Percentiles rank a stretch among this genome's conserved stretches.
phyloP scores from a whole-genome alignment of 2,113 vertebrate genomes.

The Gopherus flavomarginatus region DNA sequence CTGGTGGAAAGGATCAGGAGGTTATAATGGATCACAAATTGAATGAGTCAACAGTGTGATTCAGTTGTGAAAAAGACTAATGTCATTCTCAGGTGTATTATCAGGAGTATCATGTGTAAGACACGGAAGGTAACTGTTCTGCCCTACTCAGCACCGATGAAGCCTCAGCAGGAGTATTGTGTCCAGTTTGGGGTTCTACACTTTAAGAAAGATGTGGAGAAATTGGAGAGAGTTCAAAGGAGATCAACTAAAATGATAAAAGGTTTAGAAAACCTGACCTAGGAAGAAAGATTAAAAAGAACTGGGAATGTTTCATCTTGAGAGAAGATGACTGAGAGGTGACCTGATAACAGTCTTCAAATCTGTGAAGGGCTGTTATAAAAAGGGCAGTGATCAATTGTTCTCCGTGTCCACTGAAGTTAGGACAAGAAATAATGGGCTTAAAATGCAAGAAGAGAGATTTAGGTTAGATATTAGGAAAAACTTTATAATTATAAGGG shows the following conservation, averaged over 20 bases:
- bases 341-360: background rate
- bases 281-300: background rate
- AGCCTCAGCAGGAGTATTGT: background rate
- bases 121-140: background rate
- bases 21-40: background rate
- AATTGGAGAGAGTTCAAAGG: background rate
- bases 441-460: background rate
- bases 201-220: background rate
- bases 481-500: background rate
- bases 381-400: background rate
- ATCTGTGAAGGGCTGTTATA: background rate
- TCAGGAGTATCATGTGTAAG: background rate
- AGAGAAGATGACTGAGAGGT: background rate
- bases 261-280: background rate
- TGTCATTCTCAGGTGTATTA: background rate
- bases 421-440: background rate
- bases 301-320: background rate
- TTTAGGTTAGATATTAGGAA: background rate
- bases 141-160: background rate
- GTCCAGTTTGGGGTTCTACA: background rate
- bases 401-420: background rate
- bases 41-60: background rate
- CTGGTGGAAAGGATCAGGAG: background rate
- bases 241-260: background rate
- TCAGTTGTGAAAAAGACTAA: background rate